Base-by-base conservation (phyloP, 2,113 vertebrate genomes). In the Empidonax traillii region DNA sequence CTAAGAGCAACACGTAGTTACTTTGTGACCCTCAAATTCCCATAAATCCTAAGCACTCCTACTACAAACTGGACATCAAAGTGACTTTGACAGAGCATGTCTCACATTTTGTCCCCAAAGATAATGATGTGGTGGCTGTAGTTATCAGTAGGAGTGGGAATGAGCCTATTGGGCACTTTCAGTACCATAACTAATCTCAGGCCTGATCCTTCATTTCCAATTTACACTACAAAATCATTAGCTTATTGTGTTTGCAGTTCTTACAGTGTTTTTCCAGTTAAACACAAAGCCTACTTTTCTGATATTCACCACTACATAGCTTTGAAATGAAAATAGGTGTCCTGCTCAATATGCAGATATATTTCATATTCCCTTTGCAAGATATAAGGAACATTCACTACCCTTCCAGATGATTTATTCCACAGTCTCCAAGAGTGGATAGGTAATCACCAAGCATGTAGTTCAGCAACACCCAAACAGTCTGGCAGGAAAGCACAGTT, bases 351-450 rank as follows among this genome's bases (percentile, higher is more conserved):
- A 73, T 23, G 35, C 3, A n/a, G 6, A 47, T 35, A 19, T 9
- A n/a, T 14, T 14, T 82, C 0, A 0, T 49, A 52, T 58, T 28
- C 37, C 14, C 4, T 46, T 39, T 56, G 24, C 14, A 72, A 66
- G 33, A 18, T 22, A 56, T 12, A 41, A 53, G 20, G 9, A 15
- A 31, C 22, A 5, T n/a, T 22, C 31, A 30, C 37, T 85, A 71
- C 53, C 14, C 3, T 22, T 55, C 23, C 3, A 8, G 8, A 14
- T 66, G 66, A 44, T 82, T 85, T 71, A 80, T 33, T 12, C 3
- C 7, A 6, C 15, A 27, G 27, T 14, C 12, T 80, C 58, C 63
- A 44, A 22, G 13, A 76, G 4, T 6, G n/a, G 39, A 8, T 28
- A 43, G 28, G 12, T 58, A 61, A n/a, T 14, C 28, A n/a, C 15